Base-by-base conservation (phyloP, 1,140 invertebrate genomes). In the Sitobion miscanthi region DNA sequence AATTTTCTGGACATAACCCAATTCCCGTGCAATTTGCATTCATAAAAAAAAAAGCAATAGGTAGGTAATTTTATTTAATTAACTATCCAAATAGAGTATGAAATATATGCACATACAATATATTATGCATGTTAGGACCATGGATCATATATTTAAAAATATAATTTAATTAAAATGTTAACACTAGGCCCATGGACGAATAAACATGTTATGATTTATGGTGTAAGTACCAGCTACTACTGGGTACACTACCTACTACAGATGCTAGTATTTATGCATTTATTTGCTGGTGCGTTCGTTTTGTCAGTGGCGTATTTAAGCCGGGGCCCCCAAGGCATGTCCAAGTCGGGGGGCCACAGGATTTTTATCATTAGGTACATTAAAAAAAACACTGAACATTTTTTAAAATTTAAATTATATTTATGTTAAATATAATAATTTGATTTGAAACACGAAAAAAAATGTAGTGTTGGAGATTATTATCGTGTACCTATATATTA, bases 31-130 rank as follows among this genome's bases (percentile, higher is more conserved):
- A 77, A 77, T 77, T 77, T 77, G 14, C 14, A 77, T 77, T 77
- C n/a, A 77, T 77, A 77, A n/a, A 77, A 30, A 77, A 77, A 77
- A n/a, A 77, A n/a, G 62, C 62, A n/a, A 77, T 77, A 17, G 62
- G 57, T 62, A 62, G 25, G 62, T n/a, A 77, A 77, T 77, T 77
- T 35, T n/a, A 77, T 77, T 77, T n/a, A n/a, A n/a, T 77, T 77
- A 77, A n/a, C n/a, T n/a, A 77, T 77, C n/a, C 62, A n/a, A 77
- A 77, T 35, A 77, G 62, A 77, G 62, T n/a, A 77, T 77, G 62
- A 77, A n/a, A 77, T 77, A n/a, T 69, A n/a, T 69, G 30, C 30
- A 2, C 57, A 62, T 17, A 52, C 49, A 11, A 11, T 52, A 62
- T 4, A 30, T 30, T 69, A n/a, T 77, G n/a, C 17, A 77, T 20